phyloP scores from a whole-genome alignment of 2,888 invertebrate genomes.

The Mimumesa dahlbomi region DNA sequence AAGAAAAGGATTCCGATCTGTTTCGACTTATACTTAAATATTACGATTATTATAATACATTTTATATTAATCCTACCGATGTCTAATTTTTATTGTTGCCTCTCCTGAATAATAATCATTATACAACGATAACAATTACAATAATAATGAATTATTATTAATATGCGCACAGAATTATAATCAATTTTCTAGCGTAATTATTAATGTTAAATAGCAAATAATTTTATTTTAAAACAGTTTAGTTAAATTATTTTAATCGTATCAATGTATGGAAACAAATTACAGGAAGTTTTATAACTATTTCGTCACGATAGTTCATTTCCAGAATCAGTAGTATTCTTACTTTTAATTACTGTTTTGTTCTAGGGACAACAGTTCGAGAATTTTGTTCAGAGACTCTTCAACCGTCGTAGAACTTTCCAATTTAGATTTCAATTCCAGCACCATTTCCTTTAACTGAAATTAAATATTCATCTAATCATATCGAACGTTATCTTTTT shows the following conservation, averaged over 20 bases:
- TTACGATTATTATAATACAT: slow-evolving; percentile 78
- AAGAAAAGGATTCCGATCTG: slow-evolving; percentile 59
- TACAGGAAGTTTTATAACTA: too few species aligned
- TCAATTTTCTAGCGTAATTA: too few species aligned
- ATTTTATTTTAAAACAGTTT: too few species aligned
- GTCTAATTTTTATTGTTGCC: slow-evolving; percentile 45
- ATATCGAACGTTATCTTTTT: too few species aligned
- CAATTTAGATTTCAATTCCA: slow-evolving; percentile 11
- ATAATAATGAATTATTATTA: background rate
- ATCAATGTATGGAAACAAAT: too few species aligned
- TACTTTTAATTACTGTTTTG: too few species aligned
- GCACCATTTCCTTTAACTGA: slow-evolving; percentile 32
- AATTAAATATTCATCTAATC: slow-evolving; percentile 3
- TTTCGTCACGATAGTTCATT: too few species aligned
- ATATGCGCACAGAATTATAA: slow-evolving; percentile 3
- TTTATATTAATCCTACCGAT: slow-evolving; percentile 78
- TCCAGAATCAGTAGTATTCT: too few species aligned
- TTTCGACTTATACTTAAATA: slow-evolving; percentile 73
- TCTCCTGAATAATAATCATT: slow-evolving; percentile 20
- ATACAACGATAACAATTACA: background rate
- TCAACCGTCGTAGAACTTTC: slow-evolving; percentile 3
- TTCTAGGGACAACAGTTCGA: slow-evolving; percentile 10
- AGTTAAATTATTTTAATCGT: too few species aligned
- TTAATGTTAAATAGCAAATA: too few species aligned
- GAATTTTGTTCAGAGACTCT: slow-evolving; percentile 16